Base-by-base conservation (phyloP, 1,140 invertebrate species). In the Dendrolimus kikuchii region DNA sequence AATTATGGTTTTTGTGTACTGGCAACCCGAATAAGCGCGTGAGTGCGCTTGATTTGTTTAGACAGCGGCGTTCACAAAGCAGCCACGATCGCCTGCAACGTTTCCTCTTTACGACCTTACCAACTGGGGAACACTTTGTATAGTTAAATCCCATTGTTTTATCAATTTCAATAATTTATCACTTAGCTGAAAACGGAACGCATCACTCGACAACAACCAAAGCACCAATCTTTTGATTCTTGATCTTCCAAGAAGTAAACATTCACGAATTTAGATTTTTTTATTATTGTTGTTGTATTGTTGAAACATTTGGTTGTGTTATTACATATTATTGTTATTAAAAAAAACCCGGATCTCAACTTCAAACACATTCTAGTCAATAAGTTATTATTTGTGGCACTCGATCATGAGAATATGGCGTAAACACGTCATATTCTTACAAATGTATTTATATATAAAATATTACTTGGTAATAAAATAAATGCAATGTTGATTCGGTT, bases 141-240 rank as follows among this genome's bases (percentile, higher is more conserved):
- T 72, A 68, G 64, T 71, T 71, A 76, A 23, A 23, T 23, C 73
- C 70, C 74, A 76, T 84, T 85, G 81, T 85, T 81, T 78, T 82
- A 85, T 85, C 81, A 82, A 85, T 82, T 75, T 82, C 74, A 80
- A 80, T 82, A 82, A 85, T 85, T 85, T 85, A 85, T 85, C 71
- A 70, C 71, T 62, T 44, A 57, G 48, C 55, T 66, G 77, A 67
- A 71, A 75, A 80, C 74, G 76, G 67, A 79, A 76, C 73, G 66
- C 74, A 59, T 82, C 78, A 66, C 46, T 82, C 71, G 53, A 71
- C 75, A 57, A 75, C 65, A 77, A 72, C 43, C 50, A 36, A 41
- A 44, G 45, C 36, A 38, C 50, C 67, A 68, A 74, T 67, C 64
- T 45, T 70, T 64, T 70, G 67, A 77, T 77, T 69, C 70, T 66